Percentiles rank a stretch among this genome's conserved stretches.
Evolutionary conservation across 2,888 invertebrate genomes (phyloP).

Genomic region (Nymphalis urticae): DNA sequence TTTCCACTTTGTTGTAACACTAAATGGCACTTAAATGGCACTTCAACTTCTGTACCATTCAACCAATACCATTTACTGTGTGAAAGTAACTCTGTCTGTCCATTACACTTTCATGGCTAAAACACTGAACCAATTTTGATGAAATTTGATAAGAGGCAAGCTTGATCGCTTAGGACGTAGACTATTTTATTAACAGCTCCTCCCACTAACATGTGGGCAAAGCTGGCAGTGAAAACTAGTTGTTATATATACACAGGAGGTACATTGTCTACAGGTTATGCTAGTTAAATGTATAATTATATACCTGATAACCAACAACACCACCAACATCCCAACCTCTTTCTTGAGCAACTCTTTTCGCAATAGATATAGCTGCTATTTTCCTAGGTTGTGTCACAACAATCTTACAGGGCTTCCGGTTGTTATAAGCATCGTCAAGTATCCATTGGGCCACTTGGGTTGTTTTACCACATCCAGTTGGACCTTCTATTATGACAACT

Average conservation of each 20-base stretch:
- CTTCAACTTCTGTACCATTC: too few relatives aligned
- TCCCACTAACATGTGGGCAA: too few relatives aligned
- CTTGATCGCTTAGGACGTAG: too few relatives aligned
- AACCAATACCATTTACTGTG: too few relatives aligned
- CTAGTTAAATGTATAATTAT: neutral
- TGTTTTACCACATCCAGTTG: constrained; percentile 97
- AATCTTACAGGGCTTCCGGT: constrained; percentile 88
- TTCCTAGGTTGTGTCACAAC: constrained; percentile 96
- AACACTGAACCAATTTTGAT: too few relatives aligned
- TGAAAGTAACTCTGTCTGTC: too few relatives aligned
- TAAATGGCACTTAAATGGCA: too few relatives aligned
- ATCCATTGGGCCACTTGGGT: constrained; percentile 95
- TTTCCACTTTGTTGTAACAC: too few relatives aligned
- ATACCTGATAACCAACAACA: constrained; percentile 94
- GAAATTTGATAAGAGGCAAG: too few relatives aligned
- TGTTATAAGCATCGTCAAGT: constrained; percentile 87
- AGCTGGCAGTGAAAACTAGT: too few relatives aligned
- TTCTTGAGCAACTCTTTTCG: constrained; percentile 91
- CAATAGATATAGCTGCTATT: constrained; percentile 95
- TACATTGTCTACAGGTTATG: neutral
- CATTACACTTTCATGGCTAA: too few relatives aligned
- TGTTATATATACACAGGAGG: neutral
- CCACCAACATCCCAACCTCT: constrained; percentile 90
- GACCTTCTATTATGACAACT: constrained; percentile 93
- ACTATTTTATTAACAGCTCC: too few relatives aligned